Conservation (phyloP, 2,888 invertebrate species). For the Philopedon plagiatum region DNA sequence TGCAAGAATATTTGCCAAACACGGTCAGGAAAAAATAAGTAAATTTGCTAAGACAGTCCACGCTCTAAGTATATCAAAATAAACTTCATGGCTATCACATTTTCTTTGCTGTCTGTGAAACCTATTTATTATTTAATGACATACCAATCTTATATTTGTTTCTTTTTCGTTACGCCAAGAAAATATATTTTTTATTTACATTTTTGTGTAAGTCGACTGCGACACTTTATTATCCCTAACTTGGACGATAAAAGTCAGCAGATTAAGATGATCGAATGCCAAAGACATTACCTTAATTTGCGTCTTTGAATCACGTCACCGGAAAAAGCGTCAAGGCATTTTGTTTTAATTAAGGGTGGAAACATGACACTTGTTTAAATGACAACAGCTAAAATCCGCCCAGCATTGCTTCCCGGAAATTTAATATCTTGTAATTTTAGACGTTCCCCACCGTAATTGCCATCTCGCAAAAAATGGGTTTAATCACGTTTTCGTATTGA, state of each 20-base stretch:
- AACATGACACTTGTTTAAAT: conserved; percentile 46
- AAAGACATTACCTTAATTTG: conserved; percentile 43
- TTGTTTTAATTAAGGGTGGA: conserved; percentile 47
- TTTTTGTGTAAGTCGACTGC: conserved; percentile 26
- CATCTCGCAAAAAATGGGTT: conserved; percentile 42
- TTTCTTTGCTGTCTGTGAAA: too few relatives aligned
- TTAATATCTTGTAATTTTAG: conserved; percentile 42
- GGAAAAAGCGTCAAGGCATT: conserved; percentile 36
- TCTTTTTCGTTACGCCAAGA: too few relatives aligned
- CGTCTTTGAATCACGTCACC: conserved; percentile 35
- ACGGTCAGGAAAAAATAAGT: too few relatives aligned
- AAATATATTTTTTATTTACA: neutral
- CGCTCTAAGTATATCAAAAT: too few relatives aligned
- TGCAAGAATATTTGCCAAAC: too few relatives aligned
- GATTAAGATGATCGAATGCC: conserved; percentile 49
- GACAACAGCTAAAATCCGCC: conserved; percentile 39
- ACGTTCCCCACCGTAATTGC: conserved; percentile 38
- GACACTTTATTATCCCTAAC: conserved; percentile 11
- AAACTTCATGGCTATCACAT: too few relatives aligned
- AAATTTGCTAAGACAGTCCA: too few relatives aligned
- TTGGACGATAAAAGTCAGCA: conserved; percentile 34
- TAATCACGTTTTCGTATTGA: conserved; percentile 40
- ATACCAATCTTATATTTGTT: too few relatives aligned
- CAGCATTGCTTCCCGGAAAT: conserved; percentile 26
- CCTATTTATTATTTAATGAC: too few relatives aligned